Percentiles rank a stretch among this genome's conserved stretches.
Evolutionary conservation across 2,113 vertebrate species (phyloP).

Genomic region (Piprites chloris): DNA sequence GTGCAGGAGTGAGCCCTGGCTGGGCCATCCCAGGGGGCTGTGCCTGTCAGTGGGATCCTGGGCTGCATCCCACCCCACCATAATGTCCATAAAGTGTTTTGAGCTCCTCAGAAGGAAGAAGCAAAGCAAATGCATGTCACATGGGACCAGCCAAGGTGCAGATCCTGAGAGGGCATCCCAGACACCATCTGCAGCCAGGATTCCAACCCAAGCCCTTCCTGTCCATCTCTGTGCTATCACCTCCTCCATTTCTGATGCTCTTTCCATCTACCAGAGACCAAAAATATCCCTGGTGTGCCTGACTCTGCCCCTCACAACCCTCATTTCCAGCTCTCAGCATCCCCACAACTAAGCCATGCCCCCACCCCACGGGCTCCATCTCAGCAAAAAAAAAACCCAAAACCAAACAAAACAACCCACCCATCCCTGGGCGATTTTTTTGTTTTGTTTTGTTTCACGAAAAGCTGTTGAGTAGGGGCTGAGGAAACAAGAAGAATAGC

Average conservation of each 20-base stretch:
- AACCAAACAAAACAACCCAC: not conserved
- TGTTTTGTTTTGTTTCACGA: not conserved
- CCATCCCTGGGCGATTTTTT: not conserved
- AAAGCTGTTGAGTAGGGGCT: slow-evolving; percentile 67
- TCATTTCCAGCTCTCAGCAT: not conserved
- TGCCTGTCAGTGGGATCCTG: not conserved
- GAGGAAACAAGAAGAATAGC: slow-evolving; percentile 73
- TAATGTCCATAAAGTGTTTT: not conserved
- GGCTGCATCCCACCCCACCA: not conserved
- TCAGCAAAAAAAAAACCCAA: not conserved
- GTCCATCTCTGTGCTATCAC: not conserved
- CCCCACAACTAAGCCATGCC: not conserved
- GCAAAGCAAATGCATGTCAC: rapidly evolving
- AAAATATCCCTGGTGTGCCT: rapidly evolving
- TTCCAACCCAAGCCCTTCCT: not conserved
- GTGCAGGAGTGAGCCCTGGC: rapidly evolving
- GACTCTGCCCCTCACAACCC: not conserved
- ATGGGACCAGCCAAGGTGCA: rapidly evolving
- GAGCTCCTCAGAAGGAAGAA: not conserved
- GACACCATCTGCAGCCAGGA: not conserved
- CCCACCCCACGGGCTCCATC: not conserved
- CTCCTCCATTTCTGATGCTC: not conserved
- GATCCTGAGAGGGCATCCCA: rapidly evolving
- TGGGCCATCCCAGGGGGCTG: not conserved
- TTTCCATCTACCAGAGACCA: not conserved